These are phyloP conservation scores for Odontothrips loti DNA, from an alignment of 2,888 invertebrate species.

Conservation along the genomic window DNA sequence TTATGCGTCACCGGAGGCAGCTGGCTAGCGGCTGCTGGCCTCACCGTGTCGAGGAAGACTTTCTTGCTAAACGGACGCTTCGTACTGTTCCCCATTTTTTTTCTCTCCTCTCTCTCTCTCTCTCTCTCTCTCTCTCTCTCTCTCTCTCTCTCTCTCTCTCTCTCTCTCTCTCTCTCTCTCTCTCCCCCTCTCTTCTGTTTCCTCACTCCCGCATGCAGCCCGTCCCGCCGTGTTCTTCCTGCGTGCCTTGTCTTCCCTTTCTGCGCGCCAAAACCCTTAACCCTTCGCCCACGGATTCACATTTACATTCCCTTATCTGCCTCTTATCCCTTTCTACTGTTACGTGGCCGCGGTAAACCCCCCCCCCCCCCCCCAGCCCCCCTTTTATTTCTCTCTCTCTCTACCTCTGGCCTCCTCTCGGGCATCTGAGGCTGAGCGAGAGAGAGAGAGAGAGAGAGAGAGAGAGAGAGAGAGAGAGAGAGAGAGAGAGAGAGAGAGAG, in stretches of 20 bases:
- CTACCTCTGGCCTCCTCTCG: background rate
- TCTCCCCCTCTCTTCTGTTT: conserved; percentile 31
- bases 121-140: background rate
- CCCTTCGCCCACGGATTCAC: conserved; percentile 23
- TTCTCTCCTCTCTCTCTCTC: background rate
- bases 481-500: background rate
- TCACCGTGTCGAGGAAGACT: no score
- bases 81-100: no score
- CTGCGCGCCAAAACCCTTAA: conserved; percentile 14
- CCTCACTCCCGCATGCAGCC: background rate
- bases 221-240: background rate
- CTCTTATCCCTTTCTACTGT: conserved; percentile 21
- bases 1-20: no score
- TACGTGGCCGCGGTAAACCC: background rate
- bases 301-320: conserved; percentile 22
- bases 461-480: background rate
- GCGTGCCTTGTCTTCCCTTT: background rate
- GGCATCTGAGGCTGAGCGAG: no score
- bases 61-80: no score
- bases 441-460: background rate
- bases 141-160: background rate
- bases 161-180: conserved; percentile 31
- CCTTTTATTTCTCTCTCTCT: background rate
- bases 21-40: no score
- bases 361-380: background rate